phyloP scores from a whole-genome alignment of 1,140 invertebrate species.

The Drosophila truncata region DNA sequence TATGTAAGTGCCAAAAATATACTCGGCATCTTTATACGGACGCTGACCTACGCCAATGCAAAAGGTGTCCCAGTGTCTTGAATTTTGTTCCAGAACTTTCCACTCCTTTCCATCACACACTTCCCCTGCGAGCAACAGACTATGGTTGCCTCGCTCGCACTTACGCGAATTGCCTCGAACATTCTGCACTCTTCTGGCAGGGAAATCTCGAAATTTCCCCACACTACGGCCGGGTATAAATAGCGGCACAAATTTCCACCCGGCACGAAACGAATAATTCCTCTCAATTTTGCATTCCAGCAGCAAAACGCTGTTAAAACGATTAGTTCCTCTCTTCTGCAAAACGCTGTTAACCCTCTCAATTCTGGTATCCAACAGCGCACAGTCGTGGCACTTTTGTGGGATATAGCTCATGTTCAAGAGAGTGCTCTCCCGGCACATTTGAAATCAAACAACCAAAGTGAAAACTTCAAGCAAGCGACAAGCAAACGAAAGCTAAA shows the following conservation, averaged over 20 bases:
- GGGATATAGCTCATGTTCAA: too few species aligned
- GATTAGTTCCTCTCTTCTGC: too few species aligned
- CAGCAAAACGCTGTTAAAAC: too few species aligned
- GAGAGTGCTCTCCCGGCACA: too few species aligned
- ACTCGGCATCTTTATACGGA: neutral
- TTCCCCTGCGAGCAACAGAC: constrained; percentile 4
- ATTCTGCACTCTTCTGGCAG: constrained; percentile 23
- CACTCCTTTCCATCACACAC: constrained; percentile 87
- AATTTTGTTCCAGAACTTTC: neutral
- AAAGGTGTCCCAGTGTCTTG: neutral
- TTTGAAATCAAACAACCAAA: constrained; percentile 33
- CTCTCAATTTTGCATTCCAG: too few species aligned
- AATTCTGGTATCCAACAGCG: too few species aligned
- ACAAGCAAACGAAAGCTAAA: constrained; percentile 6
- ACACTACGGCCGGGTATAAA: constrained; percentile 46
- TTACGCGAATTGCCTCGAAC: constrained; percentile 3
- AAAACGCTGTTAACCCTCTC: too few species aligned
- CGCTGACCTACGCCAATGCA: constrained; percentile 1
- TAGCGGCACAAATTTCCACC: constrained; percentile 32
- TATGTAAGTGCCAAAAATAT: neutral
- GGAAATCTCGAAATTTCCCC: constrained; percentile 49
- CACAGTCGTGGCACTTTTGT: too few species aligned
- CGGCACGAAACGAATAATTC: too few species aligned
- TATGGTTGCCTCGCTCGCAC: constrained; percentile 18
- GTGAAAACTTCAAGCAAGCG: constrained; percentile 22